Percentiles rank a stretch among this genome's conserved stretches.
Evolutionary conservation across 2,113 vertebrate genomes (phyloP).

Genomic region (Heptranchias perlo): DNA sequence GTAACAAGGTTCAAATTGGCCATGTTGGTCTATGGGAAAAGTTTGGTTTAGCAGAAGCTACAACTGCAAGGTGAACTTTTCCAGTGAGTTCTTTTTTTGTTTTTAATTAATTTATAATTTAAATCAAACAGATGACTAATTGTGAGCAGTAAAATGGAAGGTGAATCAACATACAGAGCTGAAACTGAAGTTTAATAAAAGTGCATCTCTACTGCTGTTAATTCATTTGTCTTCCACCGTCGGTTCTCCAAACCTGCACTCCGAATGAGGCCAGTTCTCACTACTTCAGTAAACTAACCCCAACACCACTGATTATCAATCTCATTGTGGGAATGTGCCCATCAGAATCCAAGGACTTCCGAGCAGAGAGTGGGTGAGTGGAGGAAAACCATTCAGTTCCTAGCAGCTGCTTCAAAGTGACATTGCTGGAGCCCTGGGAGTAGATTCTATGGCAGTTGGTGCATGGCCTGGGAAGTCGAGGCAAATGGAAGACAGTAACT

Average conservation of each 20-base stretch:
- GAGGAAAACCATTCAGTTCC: not conserved
- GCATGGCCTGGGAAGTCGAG: not conserved
- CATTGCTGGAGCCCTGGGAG: not conserved
- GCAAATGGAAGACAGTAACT: not conserved
- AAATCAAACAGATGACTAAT: not conserved
- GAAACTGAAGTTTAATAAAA: not conserved
- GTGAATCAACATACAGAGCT: not conserved
- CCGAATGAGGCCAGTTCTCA: not conserved
- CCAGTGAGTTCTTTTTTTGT: not conserved
- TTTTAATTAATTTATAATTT: not conserved
- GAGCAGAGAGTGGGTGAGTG: not conserved
- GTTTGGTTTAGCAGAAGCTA: not conserved
- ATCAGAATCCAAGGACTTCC: not conserved
- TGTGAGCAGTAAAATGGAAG: not conserved
- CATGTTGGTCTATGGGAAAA: not conserved
- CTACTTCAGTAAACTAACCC: not conserved
- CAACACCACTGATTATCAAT: not conserved
- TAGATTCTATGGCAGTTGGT: not conserved
- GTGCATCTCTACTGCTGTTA: not conserved
- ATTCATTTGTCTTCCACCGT: not conserved
- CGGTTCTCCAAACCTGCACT: not conserved
- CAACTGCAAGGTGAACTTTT: not conserved
- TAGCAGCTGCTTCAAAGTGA: not conserved
- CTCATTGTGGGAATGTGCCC: not conserved
- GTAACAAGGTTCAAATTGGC: not conserved